Base-by-base conservation (phyloP, 1,140 invertebrate species). In the Temnothorax nylanderi region DNA sequence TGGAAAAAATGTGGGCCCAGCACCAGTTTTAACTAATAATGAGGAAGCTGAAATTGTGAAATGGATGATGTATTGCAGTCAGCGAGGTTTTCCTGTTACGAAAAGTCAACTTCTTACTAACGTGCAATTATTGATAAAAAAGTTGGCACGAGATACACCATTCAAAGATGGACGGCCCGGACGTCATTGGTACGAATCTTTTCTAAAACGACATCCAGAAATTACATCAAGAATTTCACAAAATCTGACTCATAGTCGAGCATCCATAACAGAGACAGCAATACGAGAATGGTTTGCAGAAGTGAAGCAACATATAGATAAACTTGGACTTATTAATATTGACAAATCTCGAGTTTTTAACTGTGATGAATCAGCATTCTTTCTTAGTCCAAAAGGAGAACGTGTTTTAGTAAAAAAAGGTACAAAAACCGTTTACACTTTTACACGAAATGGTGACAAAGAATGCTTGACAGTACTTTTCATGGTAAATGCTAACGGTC, bases 1-100 rank as follows among this genome's bases (percentile, higher is more conserved):
- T 32, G 58, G 26, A 34, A 62, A 62, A 32, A 32, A 62, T 62
- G 3, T 54, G 18, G 10, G 11, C 11, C 58, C 58, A 13, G 2
- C 26, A 62, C 10, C 26, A 62, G 13, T 32, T 62, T 3, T 32
- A 62, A 62, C 26, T 62, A 62, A 32, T 13, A 8, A 62, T 13
- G 26, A 62, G 11, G 3, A 62, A 62, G 58, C 58, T 62, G 11
- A 62, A 62, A 0, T 62, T 32, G 58, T 62, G 10, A 85, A 88
- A 56, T 94, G 93, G 94, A 84, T 93, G 34, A 71, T 92, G 60
- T 58, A 82, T 11, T 90, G 93, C 72, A 88, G 87, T 64, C 87
- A 93, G 76, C 80, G 77, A 67, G 93, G 92, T 34, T 92, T 94
- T 89, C 93, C 94, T 21, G 34, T 93, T 21, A 94, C 92, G 34